These are phyloP conservation scores for Nemotelus pantherinus DNA, from an alignment of 2,888 invertebrate species.

Conservation along the genomic window DNA sequence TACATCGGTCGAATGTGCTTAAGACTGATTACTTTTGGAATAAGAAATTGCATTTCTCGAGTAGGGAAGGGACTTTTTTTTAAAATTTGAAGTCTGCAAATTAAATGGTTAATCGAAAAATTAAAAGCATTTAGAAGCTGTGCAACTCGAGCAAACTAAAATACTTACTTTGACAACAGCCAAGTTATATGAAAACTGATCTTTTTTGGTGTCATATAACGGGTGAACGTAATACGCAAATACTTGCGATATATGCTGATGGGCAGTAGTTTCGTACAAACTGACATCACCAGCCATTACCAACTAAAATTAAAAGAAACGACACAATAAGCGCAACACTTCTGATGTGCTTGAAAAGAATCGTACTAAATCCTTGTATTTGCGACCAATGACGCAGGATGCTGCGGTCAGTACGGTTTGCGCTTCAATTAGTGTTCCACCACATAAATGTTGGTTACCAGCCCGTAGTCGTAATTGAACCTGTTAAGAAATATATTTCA, in stretches of 20 bases:
- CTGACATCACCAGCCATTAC: conserved; percentile 27
- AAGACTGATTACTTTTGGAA: no score
- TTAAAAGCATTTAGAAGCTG: no score
- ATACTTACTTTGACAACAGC: conserved; percentile 15
- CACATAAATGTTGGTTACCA: conserved; percentile 5
- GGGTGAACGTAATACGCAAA: not conserved
- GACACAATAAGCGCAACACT: not conserved
- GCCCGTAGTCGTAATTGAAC: conserved; percentile 6
- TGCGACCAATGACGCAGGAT: not conserved
- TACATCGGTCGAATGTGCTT: no score
- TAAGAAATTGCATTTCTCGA: no score
- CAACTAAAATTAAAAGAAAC: not conserved
- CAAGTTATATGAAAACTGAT: conserved; percentile 10
- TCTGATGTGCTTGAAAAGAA: no score
- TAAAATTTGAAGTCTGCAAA: no score
- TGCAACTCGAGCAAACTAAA: no score
- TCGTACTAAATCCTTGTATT: no score
- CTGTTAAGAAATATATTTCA: not conserved
- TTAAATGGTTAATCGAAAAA: no score
- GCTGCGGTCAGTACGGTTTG: conserved; percentile 4
- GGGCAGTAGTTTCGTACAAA: conserved; percentile 18
- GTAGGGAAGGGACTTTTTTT: no score
- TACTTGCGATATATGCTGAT: conserved; percentile 1
- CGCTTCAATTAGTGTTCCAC: not conserved
- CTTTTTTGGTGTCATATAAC: not conserved